A percentile compares a stretch with the other conserved stretches of the same genome.
phyloP scores from a whole-genome alignment of 2,797 vertebrate species.

The Phrynocephalus guinanensis region DNA sequence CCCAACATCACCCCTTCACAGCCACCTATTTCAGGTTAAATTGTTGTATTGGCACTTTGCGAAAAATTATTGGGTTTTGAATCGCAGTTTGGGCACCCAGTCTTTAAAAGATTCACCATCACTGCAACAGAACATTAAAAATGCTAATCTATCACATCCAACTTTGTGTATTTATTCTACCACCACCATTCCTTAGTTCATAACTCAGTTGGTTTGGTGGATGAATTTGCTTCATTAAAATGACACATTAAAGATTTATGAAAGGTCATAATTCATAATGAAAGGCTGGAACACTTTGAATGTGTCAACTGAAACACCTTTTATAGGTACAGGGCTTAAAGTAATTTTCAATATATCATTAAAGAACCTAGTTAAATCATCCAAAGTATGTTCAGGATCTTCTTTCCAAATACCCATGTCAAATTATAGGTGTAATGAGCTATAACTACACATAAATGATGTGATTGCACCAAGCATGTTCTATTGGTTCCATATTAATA shows the following conservation, averaged over 20 bases:
- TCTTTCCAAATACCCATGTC: conserved; percentile 62
- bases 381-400: conserved; percentile 67
- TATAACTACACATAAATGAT: conserved; percentile 70
- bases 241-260: conserved; percentile 77
- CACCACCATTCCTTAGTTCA: conserved; percentile 74
- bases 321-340: conserved; percentile 76
- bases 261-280: conserved; percentile 67
- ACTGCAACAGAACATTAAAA: conserved; percentile 58
- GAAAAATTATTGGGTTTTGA: too few relatives aligned
- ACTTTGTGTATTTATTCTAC: conserved; percentile 76
- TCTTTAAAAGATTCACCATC: too few relatives aligned
- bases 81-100: too few relatives aligned
- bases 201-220: conserved; percentile 74
- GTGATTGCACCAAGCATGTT: conserved; percentile 57
- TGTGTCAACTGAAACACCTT: conserved; percentile 77
- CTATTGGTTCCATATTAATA: conserved; percentile 69
- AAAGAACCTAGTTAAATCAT: conserved; percentile 77
- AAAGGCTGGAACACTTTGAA: conserved; percentile 76
- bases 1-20: too few relatives aligned
- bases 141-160: conserved; percentile 74
- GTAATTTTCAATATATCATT: conserved; percentile 79
- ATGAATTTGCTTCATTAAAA: conserved; percentile 75
- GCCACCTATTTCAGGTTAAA: too few relatives aligned
- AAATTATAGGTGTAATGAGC: conserved; percentile 76
- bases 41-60: too few relatives aligned